phyloP scores from a whole-genome alignment of 2,888 invertebrate species.

The Mesorhabditis spiculigera region DNA sequence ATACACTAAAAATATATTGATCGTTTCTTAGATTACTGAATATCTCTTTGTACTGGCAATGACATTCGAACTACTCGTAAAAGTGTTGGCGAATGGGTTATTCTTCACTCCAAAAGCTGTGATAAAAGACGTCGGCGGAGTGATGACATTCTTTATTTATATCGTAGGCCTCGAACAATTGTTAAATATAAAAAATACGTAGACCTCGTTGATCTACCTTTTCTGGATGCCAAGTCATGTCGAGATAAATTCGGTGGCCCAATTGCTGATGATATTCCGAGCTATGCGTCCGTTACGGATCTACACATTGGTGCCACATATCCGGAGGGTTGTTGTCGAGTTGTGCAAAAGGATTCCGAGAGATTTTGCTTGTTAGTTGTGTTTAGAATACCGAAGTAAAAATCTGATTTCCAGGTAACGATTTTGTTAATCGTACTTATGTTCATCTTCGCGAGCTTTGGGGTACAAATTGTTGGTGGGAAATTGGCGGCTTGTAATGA shows the following conservation, averaged over 20 bases:
- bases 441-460: conserved; percentile 99
- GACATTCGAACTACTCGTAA: conserved; percentile 90
- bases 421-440: conserved; percentile 90
- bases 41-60: conserved; percentile 96
- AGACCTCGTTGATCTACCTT: conserved; percentile 68
- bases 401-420: conserved; percentile 71
- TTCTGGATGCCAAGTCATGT: conserved; percentile 95
- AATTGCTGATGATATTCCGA: conserved; percentile 89
- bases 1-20: conserved; percentile 3
- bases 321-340: conserved; percentile 98
- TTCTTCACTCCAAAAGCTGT: conserved; percentile 97
- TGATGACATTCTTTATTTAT: conserved; percentile 96
- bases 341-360: conserved; percentile 96
- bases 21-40: conserved; percentile 71
- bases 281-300: conserved; percentile 92
- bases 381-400: background rate
- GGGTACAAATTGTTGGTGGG: conserved; percentile 95
- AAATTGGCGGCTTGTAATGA: conserved; percentile 94
- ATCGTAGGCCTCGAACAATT: conserved; percentile 68
- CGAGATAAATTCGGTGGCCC: too few relatives aligned
- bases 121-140: conserved; percentile 92
- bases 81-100: conserved; percentile 92
- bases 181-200: conserved; percentile 6
- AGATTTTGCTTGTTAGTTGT: conserved; percentile 79
- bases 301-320: conserved; percentile 88